Evolutionary conservation across 2,888 invertebrate species (phyloP).

Genomic region (Invenusta paracnida): DNA sequence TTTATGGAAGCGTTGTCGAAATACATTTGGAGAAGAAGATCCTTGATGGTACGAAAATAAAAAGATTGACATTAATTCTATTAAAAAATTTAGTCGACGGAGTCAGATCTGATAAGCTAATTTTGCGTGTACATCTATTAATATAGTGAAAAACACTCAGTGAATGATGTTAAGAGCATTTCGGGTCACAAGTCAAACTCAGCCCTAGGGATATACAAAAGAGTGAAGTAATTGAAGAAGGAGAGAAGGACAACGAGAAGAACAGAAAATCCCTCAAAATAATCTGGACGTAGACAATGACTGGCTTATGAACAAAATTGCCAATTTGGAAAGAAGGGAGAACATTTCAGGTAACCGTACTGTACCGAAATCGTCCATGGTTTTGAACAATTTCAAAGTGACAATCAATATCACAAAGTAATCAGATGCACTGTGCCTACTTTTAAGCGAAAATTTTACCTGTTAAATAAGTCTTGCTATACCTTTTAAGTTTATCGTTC

Average conservation of each 20-base stretch:
- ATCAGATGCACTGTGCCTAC: neutral
- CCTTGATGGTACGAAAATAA: neutral
- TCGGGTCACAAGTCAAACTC: constrained; percentile 23
- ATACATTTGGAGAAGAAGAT: neutral
- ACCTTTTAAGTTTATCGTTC: too few relatives aligned
- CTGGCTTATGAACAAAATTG: constrained; percentile 23
- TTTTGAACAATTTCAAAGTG: constrained; percentile 7
- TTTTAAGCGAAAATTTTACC: neutral
- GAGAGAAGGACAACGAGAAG: neutral
- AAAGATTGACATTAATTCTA: neutral
- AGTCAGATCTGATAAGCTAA: too few relatives aligned
- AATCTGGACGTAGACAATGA: neutral
- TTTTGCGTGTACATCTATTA: too few relatives aligned
- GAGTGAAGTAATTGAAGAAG: neutral
- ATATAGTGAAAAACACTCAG: neutral
- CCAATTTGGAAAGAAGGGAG: constrained; percentile 5
- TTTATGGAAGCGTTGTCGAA: neutral
- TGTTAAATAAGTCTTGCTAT: too few relatives aligned
- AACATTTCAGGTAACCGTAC: constrained; percentile 9
- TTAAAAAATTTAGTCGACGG: neutral
- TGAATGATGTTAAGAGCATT: constrained; percentile 22
- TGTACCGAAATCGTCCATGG: constrained; percentile 9
- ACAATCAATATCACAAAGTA: constrained; percentile 11
- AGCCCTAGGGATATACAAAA: constrained; percentile 16
- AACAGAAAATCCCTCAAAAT: constrained; percentile 26